Evolutionary conservation across 2,888 invertebrate species (phyloP).

Genomic region (Andrena flavipes): DNA sequence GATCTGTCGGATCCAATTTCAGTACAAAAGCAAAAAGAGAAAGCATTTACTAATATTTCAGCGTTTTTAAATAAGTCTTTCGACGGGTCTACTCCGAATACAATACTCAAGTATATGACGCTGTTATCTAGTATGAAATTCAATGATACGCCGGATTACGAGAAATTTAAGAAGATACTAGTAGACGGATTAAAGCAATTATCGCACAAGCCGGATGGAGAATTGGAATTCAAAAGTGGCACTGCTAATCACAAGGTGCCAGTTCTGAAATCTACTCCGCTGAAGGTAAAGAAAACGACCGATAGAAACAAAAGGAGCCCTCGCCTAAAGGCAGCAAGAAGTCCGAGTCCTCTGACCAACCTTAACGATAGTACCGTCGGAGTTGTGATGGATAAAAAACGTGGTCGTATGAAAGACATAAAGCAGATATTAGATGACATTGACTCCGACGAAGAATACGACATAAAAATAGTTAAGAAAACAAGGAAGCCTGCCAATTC

Average conservation of each 20-base stretch:
- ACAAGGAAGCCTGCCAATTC: constrained; percentile 48
- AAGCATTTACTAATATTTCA: constrained; percentile 87
- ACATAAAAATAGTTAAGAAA: constrained; percentile 79
- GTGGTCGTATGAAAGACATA: constrained; percentile 74
- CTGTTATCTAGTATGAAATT: constrained; percentile 89
- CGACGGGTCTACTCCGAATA: constrained; percentile 81
- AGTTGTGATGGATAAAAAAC: constrained; percentile 77
- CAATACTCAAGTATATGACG: constrained; percentile 86
- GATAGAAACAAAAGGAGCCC: constrained; percentile 54
- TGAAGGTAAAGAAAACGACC: constrained; percentile 38
- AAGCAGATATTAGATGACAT: constrained; percentile 74
- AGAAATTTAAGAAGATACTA: constrained; percentile 89
- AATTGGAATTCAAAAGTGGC: constrained; percentile 86
- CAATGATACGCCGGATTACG: constrained; percentile 91
- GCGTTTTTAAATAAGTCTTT: constrained; percentile 85
- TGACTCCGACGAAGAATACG: constrained; percentile 79
- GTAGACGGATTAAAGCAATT: constrained; percentile 88
- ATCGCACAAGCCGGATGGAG: constrained; percentile 86
- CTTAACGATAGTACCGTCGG: constrained; percentile 78
- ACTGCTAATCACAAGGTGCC: not conserved
- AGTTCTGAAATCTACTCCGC: constrained; percentile 30
- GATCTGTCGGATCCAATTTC: constrained; percentile 87
- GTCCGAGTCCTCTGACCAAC: constrained; percentile 35
- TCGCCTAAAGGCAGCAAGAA: constrained; percentile 25
- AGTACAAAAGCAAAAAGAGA: constrained; percentile 90